Conservation (phyloP, 2,797 vertebrate genomes). For the Spinus olivaceus region DNA sequence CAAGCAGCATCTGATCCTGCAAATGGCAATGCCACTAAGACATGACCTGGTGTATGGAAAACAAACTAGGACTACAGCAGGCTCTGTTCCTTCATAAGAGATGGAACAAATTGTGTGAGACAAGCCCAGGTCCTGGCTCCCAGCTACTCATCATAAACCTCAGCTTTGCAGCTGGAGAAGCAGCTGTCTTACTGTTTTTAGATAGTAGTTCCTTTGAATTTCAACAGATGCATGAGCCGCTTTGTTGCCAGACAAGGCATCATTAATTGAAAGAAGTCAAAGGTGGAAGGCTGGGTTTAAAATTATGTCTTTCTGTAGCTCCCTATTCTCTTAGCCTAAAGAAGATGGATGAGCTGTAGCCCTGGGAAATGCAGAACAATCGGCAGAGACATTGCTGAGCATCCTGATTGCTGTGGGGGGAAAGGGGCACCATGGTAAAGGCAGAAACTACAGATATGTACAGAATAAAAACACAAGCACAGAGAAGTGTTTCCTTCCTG, state of each 20-base stretch:
- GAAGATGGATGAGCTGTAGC: background rate
- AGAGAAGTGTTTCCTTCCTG: background rate
- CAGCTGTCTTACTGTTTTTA: background rate
- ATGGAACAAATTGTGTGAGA: background rate
- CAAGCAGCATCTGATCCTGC: background rate
- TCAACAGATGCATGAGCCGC: background rate
- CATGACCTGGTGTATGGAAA: background rate
- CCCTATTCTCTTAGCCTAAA: background rate
- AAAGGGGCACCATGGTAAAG: background rate
- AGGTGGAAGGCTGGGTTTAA: background rate
- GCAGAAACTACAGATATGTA: background rate
- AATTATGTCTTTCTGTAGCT: background rate
- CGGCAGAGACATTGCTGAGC: background rate
- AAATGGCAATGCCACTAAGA: accelerated
- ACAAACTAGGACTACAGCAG: background rate
- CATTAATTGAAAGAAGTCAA: background rate
- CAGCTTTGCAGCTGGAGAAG: background rate
- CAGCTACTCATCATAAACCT: background rate
- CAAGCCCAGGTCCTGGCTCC: background rate
- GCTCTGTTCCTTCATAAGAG: accelerated
- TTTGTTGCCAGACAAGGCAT: background rate
- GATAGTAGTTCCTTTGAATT: background rate
- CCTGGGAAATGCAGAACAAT: background rate
- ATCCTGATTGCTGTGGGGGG: background rate
- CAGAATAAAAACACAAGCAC: background rate